Evolutionary conservation across 2,113 vertebrate species (phyloP), one percentile per base, ranked within the genome.

Genomic region (Pandion haliaetus): DNA sequence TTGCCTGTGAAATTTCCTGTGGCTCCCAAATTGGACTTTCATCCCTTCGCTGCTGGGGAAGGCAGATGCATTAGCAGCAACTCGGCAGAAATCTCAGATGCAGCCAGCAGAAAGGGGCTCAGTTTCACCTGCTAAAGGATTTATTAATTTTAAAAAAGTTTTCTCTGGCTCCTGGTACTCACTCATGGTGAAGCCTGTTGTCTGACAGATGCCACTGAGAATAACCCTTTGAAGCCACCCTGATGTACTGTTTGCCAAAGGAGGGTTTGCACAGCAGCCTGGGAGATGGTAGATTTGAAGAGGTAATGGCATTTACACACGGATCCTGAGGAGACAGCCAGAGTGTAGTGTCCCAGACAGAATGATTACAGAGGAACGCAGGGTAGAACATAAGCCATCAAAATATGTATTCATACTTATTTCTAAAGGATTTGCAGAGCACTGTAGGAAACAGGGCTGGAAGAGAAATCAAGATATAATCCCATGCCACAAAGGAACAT

Each of bases 1-100:
- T 94, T 94, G 91, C 91, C 88, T 90, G 71, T 49, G 82, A 90
- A 96, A 89, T 87, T 95, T 93, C 96, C 88, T 38, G 77, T 44
- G 83, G 94, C 78, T 95, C 88, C 80, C 91, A 94, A 95, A 93
- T 79, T 89, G 91, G 88, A 47, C 92, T 92, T 72, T 80, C 82
- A 67, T 83, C 63, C 82, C 63, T 7, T 16, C 2, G 1, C 71
- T 61, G 76, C 84, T 4, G 10, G 85, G 50, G 63, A 73, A 91
- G 9, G 86, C 86, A 95, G 91, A 63, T 1, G 0, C 44, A 6
- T 78, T 78, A 78, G 59, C 69, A 90, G 71, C 44, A 11, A 49
- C 73, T 72, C 1, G 0, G 70, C 20, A 62, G 79, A 90, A 52
- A 16, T 18, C 40, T 88, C 8, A 2, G 28, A 50, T 82, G 66